These are phyloP conservation scores for Pristionchus maxplancki DNA, from an alignment of 2,888 invertebrate genomes.

Conservation along the genomic window DNA sequence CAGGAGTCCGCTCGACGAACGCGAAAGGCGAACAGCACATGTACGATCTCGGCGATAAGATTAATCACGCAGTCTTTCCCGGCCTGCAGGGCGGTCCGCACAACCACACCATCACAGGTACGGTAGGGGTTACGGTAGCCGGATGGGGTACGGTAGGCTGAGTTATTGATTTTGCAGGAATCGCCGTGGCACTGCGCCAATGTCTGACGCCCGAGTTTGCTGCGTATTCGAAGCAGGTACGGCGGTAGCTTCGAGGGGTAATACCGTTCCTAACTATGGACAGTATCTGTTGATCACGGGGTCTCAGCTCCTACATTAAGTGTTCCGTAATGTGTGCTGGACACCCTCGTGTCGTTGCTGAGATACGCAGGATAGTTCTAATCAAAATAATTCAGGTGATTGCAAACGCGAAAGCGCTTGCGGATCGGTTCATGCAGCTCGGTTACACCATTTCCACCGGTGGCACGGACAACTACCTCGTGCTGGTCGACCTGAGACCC, in stretches of 20 bases:
- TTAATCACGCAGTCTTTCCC: slow-evolving; percentile 93
- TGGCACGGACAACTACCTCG: slow-evolving; percentile 94
- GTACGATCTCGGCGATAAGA: slow-evolving; percentile 91
- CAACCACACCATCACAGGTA: slow-evolving; percentile 94
- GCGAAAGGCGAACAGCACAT: slow-evolving; percentile 87
- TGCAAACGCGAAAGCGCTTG: slow-evolving; percentile 87
- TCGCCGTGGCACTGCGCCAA: slow-evolving; percentile 95
- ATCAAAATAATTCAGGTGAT: slow-evolving; percentile 80
- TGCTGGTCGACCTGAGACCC: slow-evolving; percentile 89
- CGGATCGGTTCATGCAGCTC: slow-evolving; percentile 83
- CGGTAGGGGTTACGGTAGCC: slow-evolving; percentile 52
- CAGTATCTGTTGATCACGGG: too few species aligned
- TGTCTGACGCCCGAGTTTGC: slow-evolving; percentile 88
- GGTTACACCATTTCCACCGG: slow-evolving; percentile 84
- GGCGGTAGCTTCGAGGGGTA: background rate
- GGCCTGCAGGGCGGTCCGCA: slow-evolving; percentile 98
- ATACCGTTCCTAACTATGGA: background rate
- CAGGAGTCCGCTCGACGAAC: slow-evolving; percentile 85
- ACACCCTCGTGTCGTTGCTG: background rate
- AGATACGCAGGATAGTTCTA: background rate
- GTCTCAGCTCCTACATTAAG: too few species aligned
- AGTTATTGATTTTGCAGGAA: slow-evolving; percentile 73
- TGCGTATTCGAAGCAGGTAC: slow-evolving; percentile 88
- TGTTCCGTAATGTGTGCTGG: too few species aligned
- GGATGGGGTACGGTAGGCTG: too few species aligned